Conservation (phyloP, 2,797 vertebrate species). For the Percopsis omiscomaycus region DNA sequence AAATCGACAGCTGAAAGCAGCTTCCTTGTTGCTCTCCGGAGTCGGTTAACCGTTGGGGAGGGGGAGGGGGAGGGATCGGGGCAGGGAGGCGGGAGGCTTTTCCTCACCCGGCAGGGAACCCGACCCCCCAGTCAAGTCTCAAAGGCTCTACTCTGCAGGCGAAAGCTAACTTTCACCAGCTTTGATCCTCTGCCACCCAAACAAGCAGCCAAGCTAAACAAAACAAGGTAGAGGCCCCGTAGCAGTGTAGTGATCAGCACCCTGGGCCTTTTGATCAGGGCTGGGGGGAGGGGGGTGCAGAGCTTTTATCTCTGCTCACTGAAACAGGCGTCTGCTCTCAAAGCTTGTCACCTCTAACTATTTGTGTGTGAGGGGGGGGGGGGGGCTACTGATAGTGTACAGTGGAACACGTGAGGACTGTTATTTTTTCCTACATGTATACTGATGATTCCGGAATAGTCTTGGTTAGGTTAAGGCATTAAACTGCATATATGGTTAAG, state of each 20-base stretch:
- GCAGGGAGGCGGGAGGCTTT: conserved; percentile 38
- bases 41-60: conserved; percentile 69
- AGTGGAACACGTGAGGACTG: conserved; percentile 34
- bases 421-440: not conserved
- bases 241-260: conserved; percentile 71
- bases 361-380: not conserved
- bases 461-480: too few species aligned
- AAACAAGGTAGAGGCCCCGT: conserved; percentile 65
- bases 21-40: conserved; percentile 58
- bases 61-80: conserved; percentile 7
- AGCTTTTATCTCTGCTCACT: conserved; percentile 77
- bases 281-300: conserved; percentile 51
- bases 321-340: conserved; percentile 70
- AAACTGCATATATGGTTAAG: too few species aligned
- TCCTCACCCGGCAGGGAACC: conserved; percentile 78
- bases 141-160: conserved; percentile 77
- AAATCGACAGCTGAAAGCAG: conserved; percentile 70
- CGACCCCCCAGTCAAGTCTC: conserved; percentile 71
- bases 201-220: conserved; percentile 68
- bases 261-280: conserved; percentile 81
- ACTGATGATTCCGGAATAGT: too few species aligned
- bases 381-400: conserved; percentile 33
- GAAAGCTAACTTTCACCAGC: conserved; percentile 83
- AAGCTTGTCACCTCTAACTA: conserved; percentile 54
- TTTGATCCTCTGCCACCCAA: conserved; percentile 81